Conservation (phyloP, 2,797 vertebrate genomes). For the Sebastes flavidus region DNA sequence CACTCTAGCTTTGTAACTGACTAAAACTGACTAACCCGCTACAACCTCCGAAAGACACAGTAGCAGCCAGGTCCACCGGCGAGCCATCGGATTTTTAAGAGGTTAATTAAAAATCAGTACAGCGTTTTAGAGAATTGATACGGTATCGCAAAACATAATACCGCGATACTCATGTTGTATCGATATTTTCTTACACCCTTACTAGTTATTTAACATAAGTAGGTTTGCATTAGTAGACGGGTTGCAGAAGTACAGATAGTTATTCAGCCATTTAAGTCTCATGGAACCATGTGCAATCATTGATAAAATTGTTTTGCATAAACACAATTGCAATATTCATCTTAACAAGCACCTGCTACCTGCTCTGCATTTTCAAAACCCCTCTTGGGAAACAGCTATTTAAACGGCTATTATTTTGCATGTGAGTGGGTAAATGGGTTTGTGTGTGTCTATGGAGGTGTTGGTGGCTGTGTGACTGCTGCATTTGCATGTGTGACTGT, state of each 20-base stretch:
- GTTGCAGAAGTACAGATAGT: conserved; percentile 5
- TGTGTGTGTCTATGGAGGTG: background rate
- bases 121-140: no score
- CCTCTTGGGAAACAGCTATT: conserved; percentile 31
- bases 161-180: no score
- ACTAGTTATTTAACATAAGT: background rate
- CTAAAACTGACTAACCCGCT: no score
- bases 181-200: background rate
- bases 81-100: no score
- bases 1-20: background rate
- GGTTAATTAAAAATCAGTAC: no score
- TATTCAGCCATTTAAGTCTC: conserved; percentile 21
- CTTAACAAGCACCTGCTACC: conserved; percentile 67
- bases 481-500: conserved; percentile 32
- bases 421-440: background rate
- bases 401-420: conserved; percentile 27
- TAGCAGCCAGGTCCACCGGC: no score
- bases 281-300: conserved; percentile 46
- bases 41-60: background rate
- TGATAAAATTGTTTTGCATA: conserved; percentile 59
- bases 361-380: conserved; percentile 41
- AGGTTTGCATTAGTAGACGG: conserved; percentile 7
- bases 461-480: background rate
- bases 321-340: conserved; percentile 62
- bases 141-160: no score